phyloP scores from a whole-genome alignment of 2,113 vertebrate genomes.

The Nerophis ophidion region DNA sequence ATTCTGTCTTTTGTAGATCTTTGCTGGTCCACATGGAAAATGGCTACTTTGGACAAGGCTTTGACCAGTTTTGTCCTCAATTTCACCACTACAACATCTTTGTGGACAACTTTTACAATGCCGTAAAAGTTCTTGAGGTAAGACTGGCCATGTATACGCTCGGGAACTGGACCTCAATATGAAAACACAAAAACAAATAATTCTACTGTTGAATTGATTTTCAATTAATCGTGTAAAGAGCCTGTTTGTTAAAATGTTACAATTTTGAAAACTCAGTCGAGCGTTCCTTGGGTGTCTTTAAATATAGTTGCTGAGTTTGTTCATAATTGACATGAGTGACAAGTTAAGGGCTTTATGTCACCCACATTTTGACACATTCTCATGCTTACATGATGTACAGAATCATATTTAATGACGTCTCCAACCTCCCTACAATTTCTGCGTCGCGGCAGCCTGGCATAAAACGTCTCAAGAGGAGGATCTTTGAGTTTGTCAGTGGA shows the following conservation, averaged over 20 bases:
- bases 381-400: conserved; percentile 29
- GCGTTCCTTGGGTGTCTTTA: conserved; percentile 11
- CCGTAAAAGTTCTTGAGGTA: conserved; percentile 78
- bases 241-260: not conserved
- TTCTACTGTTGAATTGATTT: no score
- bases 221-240: no score
- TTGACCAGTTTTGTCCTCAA: conserved; percentile 75
- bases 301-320: conserved; percentile 17
- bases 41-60: conserved; percentile 65
- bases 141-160: conserved; percentile 5
- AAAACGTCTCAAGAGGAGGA: conserved; percentile 23
- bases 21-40: conserved; percentile 76
- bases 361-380: conserved; percentile 30
- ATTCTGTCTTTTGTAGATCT: conserved; percentile 34
- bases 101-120: conserved; percentile 73
- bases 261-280: not conserved
- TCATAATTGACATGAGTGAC: conserved; percentile 17
- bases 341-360: conserved; percentile 17
- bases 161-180: not conserved
- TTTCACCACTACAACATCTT: conserved; percentile 74
- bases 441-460: not conserved
- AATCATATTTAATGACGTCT: conserved; percentile 36
- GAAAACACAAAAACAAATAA: not conserved
- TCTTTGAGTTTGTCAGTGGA: conserved; percentile 13
- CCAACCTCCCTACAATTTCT: not conserved